Evolutionary conservation across 2,797 vertebrate genomes (phyloP).

Genomic region (Amblyraja radiata): DNA sequence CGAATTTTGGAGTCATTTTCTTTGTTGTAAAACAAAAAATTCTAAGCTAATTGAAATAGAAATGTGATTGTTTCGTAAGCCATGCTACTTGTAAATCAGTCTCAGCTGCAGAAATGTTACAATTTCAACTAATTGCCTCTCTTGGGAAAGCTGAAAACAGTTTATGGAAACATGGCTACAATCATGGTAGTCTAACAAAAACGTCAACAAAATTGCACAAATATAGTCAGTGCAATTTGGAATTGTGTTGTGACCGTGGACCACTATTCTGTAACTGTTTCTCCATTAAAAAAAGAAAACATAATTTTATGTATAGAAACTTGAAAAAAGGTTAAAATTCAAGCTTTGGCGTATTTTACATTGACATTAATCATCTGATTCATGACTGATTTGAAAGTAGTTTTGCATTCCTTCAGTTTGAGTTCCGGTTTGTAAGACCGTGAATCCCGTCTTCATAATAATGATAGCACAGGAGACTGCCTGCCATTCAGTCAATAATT

Average conservation of each 20-base stretch:
- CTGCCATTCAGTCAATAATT: not conserved
- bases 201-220: not conserved
- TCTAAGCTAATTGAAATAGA: constrained; percentile 3
- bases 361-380: no score
- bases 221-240: not conserved
- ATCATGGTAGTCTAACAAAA: not conserved
- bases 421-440: not conserved
- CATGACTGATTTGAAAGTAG: not conserved
- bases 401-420: not conserved
- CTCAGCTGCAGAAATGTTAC: not conserved
- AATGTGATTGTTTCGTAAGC: constrained; percentile 12
- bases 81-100: not conserved
- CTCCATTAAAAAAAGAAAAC: not conserved
- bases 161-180: constrained; percentile 6
- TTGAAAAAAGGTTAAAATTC: not conserved
- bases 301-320: not conserved
- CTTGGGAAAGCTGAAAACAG: not conserved
- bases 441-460: not conserved
- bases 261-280: no score
- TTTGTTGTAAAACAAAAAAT: not conserved
- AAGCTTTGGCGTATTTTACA: not conserved
- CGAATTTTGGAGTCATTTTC: not conserved
- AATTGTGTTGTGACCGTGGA: not conserved
- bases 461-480: not conserved
- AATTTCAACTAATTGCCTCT: constrained; percentile 1